Evolutionary conservation across 2,888 invertebrate species (phyloP).

Genomic region (Ryuthela nishihirai): DNA sequence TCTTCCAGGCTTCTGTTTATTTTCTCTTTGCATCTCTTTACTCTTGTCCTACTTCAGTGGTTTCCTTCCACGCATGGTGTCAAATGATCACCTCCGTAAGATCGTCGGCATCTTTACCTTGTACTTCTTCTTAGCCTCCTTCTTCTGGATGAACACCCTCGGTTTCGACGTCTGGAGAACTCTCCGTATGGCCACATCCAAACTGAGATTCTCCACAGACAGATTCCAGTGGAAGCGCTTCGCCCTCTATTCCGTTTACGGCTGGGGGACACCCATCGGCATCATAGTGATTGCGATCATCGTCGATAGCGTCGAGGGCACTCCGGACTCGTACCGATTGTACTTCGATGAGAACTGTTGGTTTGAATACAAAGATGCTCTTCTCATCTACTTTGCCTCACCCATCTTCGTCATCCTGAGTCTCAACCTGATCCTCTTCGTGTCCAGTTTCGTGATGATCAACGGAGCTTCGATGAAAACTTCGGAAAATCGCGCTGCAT

Average conservation of each 20-base stretch:
- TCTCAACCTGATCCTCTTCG: conserved; percentile 52
- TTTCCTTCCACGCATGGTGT: no score
- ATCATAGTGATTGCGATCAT: conserved; percentile 49
- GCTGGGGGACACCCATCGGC: conserved; percentile 51
- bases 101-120: conserved; percentile 37
- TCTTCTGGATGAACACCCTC: conserved; percentile 8
- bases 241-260: conserved; percentile 52
- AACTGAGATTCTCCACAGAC: conserved; percentile 52
- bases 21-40: conserved; percentile 44
- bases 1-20: conserved; percentile 45
- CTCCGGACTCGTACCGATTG: conserved; percentile 48
- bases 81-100: conserved; percentile 26
- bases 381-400: conserved; percentile 55
- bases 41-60: conserved; percentile 45
- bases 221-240: conserved; percentile 51
- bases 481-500: no score
- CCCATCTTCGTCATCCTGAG: conserved; percentile 53
- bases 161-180: conserved; percentile 50
- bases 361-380: conserved; percentile 54
- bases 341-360: conserved; percentile 55
- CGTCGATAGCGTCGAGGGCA: conserved; percentile 45
- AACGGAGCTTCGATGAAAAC: no score
- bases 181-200: conserved; percentile 52
- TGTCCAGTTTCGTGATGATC: conserved; percentile 50
- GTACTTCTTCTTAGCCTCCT: conserved; percentile 6